Evolutionary conservation across 53 echinoderm and acorn worm species (phyloP), one percentile per base, ranked within the genome.

Genomic region (Pentamera pediparva): DNA sequence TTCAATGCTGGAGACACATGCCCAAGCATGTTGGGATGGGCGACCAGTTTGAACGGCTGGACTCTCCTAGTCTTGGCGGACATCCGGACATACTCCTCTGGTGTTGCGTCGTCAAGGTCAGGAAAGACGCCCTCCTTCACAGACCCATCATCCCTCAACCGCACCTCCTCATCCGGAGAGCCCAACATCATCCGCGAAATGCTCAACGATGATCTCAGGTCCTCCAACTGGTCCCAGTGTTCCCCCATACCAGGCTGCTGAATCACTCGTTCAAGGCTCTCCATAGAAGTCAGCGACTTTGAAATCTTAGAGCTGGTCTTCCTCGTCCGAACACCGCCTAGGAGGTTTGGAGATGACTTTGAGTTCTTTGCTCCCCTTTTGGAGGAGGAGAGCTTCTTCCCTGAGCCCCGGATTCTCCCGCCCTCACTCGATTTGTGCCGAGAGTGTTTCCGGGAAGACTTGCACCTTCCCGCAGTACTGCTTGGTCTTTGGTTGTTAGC

Each of bases 21-120:
- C 39, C 96, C 88, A 19, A 82, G 72, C 15, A 95, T 81, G 53
- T 95, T 91, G 5, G 96, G 91, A 59, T 87, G 87, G 28, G 87
- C 91, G 6, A 95, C 79, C 59, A 82, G 76, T 18, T 69, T 30
- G 55, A 87, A 85, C 3, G 96, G 90, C 51, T 87, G 75, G 17
- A 95, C 90, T 15, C 88, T 35, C 69, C 88, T 95, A 7, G 96
- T 95, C 58, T 82, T 82, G 36, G 76, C 71, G 59, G 78, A 77
- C 63, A 82, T 59, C 32, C 87, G 79, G 4, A 76, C 74, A 45
- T 90, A 95, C 43, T 85, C 38, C 53, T 95, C 96, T 32, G 96
- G 79, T 21, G 83, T 60, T 13, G 78, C 56, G 17, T 86, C 81
- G 20, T 92, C 84, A 74, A 84, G 53, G 13, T 72, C 73, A 35